Evolutionary conservation across 2,113 vertebrate species (phyloP), one percentile per base, ranked within the genome.

Genomic region (Ifrita kowaldi): DNA sequence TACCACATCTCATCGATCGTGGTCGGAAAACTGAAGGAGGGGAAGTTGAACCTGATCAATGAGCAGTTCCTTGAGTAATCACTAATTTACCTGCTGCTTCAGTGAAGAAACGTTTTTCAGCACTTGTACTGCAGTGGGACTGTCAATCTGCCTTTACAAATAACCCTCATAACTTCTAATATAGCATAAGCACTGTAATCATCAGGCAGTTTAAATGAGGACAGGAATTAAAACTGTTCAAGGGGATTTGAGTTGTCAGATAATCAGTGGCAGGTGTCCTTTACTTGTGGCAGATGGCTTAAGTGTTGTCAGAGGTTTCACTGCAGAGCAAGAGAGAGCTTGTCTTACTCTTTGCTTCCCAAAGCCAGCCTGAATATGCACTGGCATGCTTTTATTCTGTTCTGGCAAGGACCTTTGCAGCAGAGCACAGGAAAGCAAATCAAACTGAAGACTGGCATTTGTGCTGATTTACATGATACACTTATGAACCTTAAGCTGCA

Each of bases 261-360:
- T 88, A 52, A 86, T 96, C 80, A 32, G 24, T 80, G 81, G 37
- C 86, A 95, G 86, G 37, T 95, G 87, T 94, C 91, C 59, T 94
- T 94, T 87, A 57, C 68, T 82, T 68, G 57, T 67, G 71, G 80
- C 82, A 95, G 73, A 62, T 75, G 60, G 47, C 57, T 81, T 90
- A 84, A 59, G 83, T 90, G 46, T 27, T 94, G 81, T 75, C 69
- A 74, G 39, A 80, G 62, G 46, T 67, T 92, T 89, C 44, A 22
- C 0, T 7, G 55, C 15, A 60, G 78, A 93, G 44, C 57, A 76
- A 27, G 42, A 80, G 28, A 37, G 52, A 13, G 4, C 55, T 65
- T 44, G 32, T 47, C 30, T 65, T 71, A 14, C 6, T 68, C 56
- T 70, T 80, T 52, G 30, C 24, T 69, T 91, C 57, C 49, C 46